Percentiles rank a stretch among this genome's conserved stretches.
These are phyloP conservation scores for Helicoverpa assulta DNA, from an alignment of 2,888 invertebrate genomes.

Conservation along the genomic window DNA sequence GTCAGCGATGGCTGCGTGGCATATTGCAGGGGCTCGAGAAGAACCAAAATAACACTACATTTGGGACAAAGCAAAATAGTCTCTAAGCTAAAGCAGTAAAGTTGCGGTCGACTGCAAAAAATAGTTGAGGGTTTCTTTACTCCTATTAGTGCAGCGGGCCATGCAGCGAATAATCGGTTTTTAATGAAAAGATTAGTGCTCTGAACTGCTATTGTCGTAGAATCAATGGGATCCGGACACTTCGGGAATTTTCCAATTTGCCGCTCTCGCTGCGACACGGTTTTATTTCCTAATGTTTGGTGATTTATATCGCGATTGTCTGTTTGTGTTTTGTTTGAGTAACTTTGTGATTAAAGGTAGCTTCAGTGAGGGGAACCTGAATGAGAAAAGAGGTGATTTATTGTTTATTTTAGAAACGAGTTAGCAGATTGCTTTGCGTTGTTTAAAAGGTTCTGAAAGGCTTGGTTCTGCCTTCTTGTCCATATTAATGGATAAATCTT, in stretches of 20 bases:
- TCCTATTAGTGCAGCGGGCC: constrained; percentile 87
- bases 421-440: constrained; percentile 22
- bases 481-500: too few species aligned
- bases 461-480: neutral
- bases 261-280: constrained; percentile 73
- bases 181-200: constrained; percentile 90
- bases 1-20: constrained; percentile 76
- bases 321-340: constrained; percentile 54
- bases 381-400: constrained; percentile 45
- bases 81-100: constrained; percentile 65
- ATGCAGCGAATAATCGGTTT: constrained; percentile 89
- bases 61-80: constrained; percentile 54
- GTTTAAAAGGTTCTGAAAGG: neutral
- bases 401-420: constrained; percentile 41
- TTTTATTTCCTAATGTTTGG: constrained; percentile 63
- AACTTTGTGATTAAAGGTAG: constrained; percentile 60
- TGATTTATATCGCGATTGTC: constrained; percentile 61
- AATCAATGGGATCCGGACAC: constrained; percentile 84
- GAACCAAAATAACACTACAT: constrained; percentile 52
- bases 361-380: constrained; percentile 46
- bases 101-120: constrained; percentile 44
- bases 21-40: constrained; percentile 78
- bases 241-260: constrained; percentile 87
- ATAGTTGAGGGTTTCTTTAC: constrained; percentile 76
- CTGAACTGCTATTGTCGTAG: constrained; percentile 78